Base-by-base conservation (phyloP, 2,797 vertebrate species). In the Brotogeris chrysoptera region DNA sequence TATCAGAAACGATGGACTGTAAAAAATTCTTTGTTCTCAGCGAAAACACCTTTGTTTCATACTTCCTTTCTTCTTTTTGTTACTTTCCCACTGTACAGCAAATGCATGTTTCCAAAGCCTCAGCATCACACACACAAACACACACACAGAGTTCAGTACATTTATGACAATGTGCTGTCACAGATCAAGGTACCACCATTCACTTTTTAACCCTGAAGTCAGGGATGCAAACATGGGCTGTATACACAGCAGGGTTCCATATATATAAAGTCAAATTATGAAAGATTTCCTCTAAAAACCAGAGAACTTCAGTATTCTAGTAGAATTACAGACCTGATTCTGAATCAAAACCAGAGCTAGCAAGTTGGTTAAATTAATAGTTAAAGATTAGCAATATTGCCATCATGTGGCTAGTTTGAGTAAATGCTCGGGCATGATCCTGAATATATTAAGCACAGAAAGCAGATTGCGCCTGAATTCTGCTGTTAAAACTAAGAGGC, bases 301-400 rank as follows among this genome's bases (percentile, higher is more conserved):
- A 34, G 27, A 43, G 57, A 74, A 24, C 10, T n/a, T 39, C 44
- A 49, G 59, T 15, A 20, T 41, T 84, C 52, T 20, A 28, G 38
- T 16, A 74, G 80, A 90, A 38, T 39, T 68, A 44, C 78, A 14
- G 41, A 28, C 63, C 36, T 80, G 6, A 32, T 1, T 41, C 18
- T 9, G 84, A 87, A 59, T 27, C 24, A 20, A n/a, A 89, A 80
- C 1, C 80, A 78, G 81, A 86, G 65, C 36, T 25, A 52, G 50
- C 15, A 27, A 85, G 38, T 23, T 39, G 49, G 70, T 59, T 39
- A n/a, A 25, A n/a, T 0, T 41, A 64, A 12, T 38, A 94, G 44
- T 91, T 80, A 91, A 96, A 90, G 53, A 94, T 94, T 69, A 76
- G 92, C 96, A 94, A 94, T 44, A 90, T 96, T 97, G 95, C 96